Evolutionary conservation across 2,888 invertebrate species (phyloP).

Genomic region (Coelopa pilipes): DNA sequence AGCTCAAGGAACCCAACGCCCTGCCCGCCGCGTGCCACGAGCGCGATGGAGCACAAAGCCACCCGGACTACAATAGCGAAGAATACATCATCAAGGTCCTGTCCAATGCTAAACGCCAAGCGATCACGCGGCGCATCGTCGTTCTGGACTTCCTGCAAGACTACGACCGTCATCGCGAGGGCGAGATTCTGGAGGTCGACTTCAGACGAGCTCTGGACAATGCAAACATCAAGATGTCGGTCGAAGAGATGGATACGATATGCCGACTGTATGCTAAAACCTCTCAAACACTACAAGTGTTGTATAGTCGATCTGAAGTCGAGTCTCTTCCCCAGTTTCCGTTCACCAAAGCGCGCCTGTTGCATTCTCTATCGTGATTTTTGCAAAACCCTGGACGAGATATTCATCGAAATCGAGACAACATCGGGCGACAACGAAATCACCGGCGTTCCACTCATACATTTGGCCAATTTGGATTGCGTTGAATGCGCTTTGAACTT

Average conservation of each 20-base stretch:
- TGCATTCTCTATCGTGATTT: constrained; percentile 77
- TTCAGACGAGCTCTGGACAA: constrained; percentile 78
- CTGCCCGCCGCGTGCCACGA: constrained; percentile 58
- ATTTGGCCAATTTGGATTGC: constrained; percentile 75
- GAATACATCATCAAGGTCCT: constrained; percentile 74
- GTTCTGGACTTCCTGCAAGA: constrained; percentile 73
- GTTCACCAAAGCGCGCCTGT: constrained; percentile 71
- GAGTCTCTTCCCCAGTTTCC: constrained; percentile 69
- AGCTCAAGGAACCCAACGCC: constrained; percentile 35
- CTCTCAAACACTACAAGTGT: constrained; percentile 1
- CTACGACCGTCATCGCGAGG: constrained; percentile 75
- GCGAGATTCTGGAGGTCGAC: constrained; percentile 73
- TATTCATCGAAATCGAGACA: constrained; percentile 74
- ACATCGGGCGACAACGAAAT: constrained; percentile 76
- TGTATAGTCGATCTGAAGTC: neutral
- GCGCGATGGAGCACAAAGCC: constrained; percentile 68
- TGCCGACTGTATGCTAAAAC: constrained; percentile 74
- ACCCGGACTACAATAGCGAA: constrained; percentile 69
- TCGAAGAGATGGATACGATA: constrained; percentile 76
- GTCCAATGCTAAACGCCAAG: constrained; percentile 79
- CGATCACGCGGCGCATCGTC: constrained; percentile 75
- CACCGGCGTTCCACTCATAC: constrained; percentile 75
- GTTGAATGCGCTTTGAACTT: constrained; percentile 76
- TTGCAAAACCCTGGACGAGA: constrained; percentile 75
- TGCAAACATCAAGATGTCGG: constrained; percentile 74